Percentiles rank a stretch among this genome's conserved stretches.
These are phyloP conservation scores for Eretmocerus hayati DNA, from an alignment of 2,888 invertebrate genomes.

Conservation along the genomic window DNA sequence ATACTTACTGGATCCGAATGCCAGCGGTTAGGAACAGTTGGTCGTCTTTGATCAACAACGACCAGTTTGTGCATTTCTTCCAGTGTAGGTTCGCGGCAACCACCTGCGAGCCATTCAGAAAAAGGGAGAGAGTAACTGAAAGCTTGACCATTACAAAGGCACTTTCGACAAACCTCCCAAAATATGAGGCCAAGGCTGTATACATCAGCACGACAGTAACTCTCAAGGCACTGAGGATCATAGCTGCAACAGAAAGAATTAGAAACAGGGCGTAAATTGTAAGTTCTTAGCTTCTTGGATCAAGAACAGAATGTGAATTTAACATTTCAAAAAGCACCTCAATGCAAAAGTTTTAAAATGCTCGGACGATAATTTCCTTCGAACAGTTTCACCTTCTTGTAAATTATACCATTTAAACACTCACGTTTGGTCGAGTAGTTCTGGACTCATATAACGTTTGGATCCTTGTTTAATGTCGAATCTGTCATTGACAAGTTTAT, in stretches of 20 bases:
- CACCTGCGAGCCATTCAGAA: constrained; percentile 67
- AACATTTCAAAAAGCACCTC: too few relatives aligned
- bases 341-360: too few relatives aligned
- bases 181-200: constrained; percentile 84
- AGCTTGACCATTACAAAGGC: constrained; percentile 63
- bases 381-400: too few relatives aligned
- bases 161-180: constrained; percentile 81
- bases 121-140: constrained; percentile 77
- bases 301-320: too few relatives aligned
- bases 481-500: constrained; percentile 55
- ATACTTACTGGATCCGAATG: constrained; percentile 64
- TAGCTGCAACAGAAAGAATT: constrained; percentile 51
- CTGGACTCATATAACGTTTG: constrained; percentile 91
- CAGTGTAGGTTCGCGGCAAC: constrained; percentile 59
- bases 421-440: constrained; percentile 73
- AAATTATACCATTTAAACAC: too few relatives aligned
- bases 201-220: constrained; percentile 79
- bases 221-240: constrained; percentile 74
- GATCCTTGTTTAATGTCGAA: constrained; percentile 64
- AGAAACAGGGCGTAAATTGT: not conserved
- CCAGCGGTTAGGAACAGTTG: constrained; percentile 75
- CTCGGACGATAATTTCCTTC: too few relatives aligned
- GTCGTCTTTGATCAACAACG: constrained; percentile 74
- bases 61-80: constrained; percentile 94
- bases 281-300: too few relatives aligned